Evolutionary conservation across 2,888 invertebrate genomes (phyloP), one percentile per base, ranked within the genome.

Genomic region (Myopa testacea): DNA sequence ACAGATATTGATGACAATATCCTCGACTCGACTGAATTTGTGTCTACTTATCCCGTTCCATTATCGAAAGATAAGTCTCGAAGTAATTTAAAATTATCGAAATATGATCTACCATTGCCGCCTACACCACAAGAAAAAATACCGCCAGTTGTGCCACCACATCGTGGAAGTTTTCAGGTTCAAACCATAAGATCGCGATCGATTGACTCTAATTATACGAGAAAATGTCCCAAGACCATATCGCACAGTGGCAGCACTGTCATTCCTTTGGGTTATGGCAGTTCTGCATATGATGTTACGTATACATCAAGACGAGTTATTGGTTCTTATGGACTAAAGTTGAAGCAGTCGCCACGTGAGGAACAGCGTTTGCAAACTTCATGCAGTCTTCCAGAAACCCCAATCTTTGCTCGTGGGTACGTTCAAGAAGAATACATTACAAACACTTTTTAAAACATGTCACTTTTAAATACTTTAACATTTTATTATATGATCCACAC

Each of bases 381-480:
- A 0, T 95, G 95, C 83, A 95, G 95, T 85, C 90, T 96, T 78
- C 96, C 96, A n/a, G 96, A 96, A 90, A 96, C 96, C 1, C 95
- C 96, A 0, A 95, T 96, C 80, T 96, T 96, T 88, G 95, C 95
- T 4, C 91, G 96, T 82, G 95, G 95, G 89, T 89, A 81, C 76
- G 72, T 74, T 12, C 8, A 26, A 6, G 26, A 68, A 19, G 4
- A n/a, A 26, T 37, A 38, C 3, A 4, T 7, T 52, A 52, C 14
- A 52, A 8, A 52, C 14, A 52, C 52, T 52, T 1, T 12, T 12
- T 52, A 52, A 12, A 52, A 58, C 12, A 26, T 19, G 12, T 58
- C 19, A 58, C 6, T 5, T 58, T 12, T 58, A 19, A 58, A 58
- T 19, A n/a, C 5, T 6, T 1, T 5, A 0, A 58, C 16, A 16